A percentile compares a stretch with the other conserved stretches of the same genome.
phyloP scores from a whole-genome alignment of 2,888 invertebrate genomes.

The Xanthorhoe designata region DNA sequence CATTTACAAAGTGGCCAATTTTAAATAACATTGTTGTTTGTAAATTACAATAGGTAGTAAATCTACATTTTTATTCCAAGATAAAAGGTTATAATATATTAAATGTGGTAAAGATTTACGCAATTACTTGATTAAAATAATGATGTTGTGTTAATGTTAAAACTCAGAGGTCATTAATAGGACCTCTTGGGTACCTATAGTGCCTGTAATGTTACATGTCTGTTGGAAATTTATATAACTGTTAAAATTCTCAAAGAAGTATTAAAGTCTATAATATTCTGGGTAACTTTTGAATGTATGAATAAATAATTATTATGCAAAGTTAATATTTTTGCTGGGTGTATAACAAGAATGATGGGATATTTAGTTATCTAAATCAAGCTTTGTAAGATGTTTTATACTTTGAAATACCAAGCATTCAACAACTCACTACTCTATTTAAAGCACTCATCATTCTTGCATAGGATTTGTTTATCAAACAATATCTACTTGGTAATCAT shows the following conservation, averaged over 20 bases:
- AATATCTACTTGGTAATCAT: slow-evolving; percentile 4
- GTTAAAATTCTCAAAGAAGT: slow-evolving; percentile 33
- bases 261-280: slow-evolving; percentile 27
- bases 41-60: slow-evolving; percentile 2
- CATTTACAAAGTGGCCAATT: slow-evolving; percentile 35
- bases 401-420: not conserved
- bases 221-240: slow-evolving; percentile 30
- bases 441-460: slow-evolving; percentile 18
- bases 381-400: not conserved
- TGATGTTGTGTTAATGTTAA: slow-evolving; percentile 31
- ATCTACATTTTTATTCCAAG: not conserved
- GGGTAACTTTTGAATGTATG: slow-evolving; percentile 24
- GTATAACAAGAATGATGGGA: slow-evolving; percentile 12
- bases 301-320: not conserved
- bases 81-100: slow-evolving; percentile 32
- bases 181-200: slow-evolving; percentile 22
- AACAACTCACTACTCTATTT: not conserved
- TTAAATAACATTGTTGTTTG: slow-evolving; percentile 20
- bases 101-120: slow-evolving; percentile 39
- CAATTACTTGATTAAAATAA: slow-evolving; percentile 24
- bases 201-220: slow-evolving; percentile 36
- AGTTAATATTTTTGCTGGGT: not conserved
- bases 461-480: not conserved
- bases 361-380: not conserved
- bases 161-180: slow-evolving; percentile 22